Evolutionary conservation across 2,888 invertebrate species (phyloP), one percentile per base, ranked within the genome.

Genomic region (Pterostichus niger): DNA sequence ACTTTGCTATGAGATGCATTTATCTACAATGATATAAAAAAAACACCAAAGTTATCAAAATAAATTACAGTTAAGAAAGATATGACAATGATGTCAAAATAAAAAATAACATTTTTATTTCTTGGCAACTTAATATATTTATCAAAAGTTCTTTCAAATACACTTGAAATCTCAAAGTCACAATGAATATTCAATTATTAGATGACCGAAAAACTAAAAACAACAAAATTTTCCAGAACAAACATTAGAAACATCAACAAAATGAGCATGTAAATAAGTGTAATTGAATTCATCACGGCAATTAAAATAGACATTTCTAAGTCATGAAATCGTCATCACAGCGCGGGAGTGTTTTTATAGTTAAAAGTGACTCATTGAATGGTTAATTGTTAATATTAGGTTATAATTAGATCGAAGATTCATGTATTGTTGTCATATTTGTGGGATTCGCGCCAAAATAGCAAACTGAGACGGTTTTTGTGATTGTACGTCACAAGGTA

Each of bases 371-470:
- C 24, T 71, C 46, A 71, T 44, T 40, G 5, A 7, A 5, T 11
- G 9, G 31, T 71, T 71, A 44, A 71, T 71, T 71, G 35, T 64
- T 64, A 31, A 64, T 35, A 10, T 64, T 33, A 5, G 2, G 17
- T 17, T 71, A 71, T 46, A 71, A 44, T 71, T 71, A 71, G 71
- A 46, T 17, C 17, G 44, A 44, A 46, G 71, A 71, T 71, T 71
- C 71, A 71, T 46, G n/a, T 46, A 71, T 71, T 71, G 71, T 71
- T 71, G 71, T 71, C 71, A 11, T 64, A 33, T 64, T 64, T 64
- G 64, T 35, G 33, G 64, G 64, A 64, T 64, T 64, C 64, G 64
- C 64, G 64, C 64, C 64, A 64, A 64, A 64, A 64, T 64, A 64
- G 35, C 64, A 10, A 59, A 31, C 17, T 31, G 33, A 64, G 64